Evolutionary conservation across 2,113 vertebrate genomes (phyloP).

Genomic region (Oryzias melastigma): DNA sequence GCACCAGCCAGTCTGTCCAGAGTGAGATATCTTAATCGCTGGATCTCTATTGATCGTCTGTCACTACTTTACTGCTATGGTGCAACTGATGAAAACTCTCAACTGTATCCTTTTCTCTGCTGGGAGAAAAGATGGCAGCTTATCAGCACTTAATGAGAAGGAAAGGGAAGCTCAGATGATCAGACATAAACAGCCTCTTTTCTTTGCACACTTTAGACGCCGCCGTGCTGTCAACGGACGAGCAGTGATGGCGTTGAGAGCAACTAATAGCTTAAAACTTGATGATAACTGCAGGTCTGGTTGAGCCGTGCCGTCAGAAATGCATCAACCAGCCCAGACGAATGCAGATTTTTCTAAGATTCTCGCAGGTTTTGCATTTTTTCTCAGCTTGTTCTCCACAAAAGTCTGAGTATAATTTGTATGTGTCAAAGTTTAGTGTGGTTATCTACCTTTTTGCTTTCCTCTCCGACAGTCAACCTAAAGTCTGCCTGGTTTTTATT

Average conservation of each 20-base stretch:
- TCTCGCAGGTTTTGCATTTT: too few relatives aligned
- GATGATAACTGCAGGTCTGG: too few relatives aligned
- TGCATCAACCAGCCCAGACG: too few relatives aligned
- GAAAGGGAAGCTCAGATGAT: slow-evolving; percentile 12
- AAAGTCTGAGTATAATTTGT: too few relatives aligned
- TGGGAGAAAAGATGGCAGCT: slow-evolving; percentile 29
- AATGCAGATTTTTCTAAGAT: too few relatives aligned
- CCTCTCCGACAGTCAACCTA: too few relatives aligned
- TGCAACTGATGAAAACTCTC: slow-evolving; percentile 35
- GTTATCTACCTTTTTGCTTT: too few relatives aligned
- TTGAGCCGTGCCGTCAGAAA: too few relatives aligned
- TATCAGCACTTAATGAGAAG: slow-evolving; percentile 32
- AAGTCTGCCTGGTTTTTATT: too few relatives aligned
- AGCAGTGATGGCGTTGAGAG: background rate
- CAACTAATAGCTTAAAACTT: too few relatives aligned
- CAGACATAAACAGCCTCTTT: slow-evolving; percentile 1
- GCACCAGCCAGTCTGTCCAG: slow-evolving; percentile 21
- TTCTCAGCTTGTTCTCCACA: too few relatives aligned
- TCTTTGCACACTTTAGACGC: slow-evolving; percentile 3
- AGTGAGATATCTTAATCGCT: slow-evolving; percentile 55
- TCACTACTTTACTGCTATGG: slow-evolving; percentile 41
- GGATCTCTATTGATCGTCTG: slow-evolving; percentile 54
- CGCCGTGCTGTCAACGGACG: background rate
- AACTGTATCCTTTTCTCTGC: slow-evolving; percentile 34
- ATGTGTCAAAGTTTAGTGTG: too few relatives aligned